phyloP scores from a whole-genome alignment of 1,140 invertebrate species.

The Leptopilina clavipes region DNA sequence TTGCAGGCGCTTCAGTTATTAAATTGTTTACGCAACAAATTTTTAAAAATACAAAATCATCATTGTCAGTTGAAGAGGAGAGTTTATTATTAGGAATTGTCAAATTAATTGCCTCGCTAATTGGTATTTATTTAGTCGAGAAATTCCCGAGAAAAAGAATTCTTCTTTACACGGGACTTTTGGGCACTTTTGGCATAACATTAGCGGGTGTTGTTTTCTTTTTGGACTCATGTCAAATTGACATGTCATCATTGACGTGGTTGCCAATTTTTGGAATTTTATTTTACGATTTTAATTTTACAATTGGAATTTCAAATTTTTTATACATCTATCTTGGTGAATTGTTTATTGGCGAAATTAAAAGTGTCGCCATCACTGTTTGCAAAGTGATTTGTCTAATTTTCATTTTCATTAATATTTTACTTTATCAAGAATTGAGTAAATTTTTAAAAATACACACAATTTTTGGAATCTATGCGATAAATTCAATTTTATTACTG shows the following conservation, averaged over 20 bases:
- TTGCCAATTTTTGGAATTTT: conserved; percentile 6
- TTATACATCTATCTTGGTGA: neutral
- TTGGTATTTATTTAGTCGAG: neutral
- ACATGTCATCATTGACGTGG: neutral
- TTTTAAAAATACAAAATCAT: neutral
- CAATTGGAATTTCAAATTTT: conserved; percentile 4
- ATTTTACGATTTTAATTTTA: neutral
- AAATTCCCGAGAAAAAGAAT: neutral
- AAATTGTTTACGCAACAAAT: neutral
- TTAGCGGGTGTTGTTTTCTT: neutral
- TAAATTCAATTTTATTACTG: neutral
- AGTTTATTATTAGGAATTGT: neutral
- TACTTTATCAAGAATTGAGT: neutral
- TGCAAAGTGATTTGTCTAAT: neutral
- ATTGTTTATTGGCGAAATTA: neutral
- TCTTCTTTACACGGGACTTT: neutral
- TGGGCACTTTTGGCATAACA: neutral
- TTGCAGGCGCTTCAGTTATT: neutral
- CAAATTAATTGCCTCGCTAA: neutral
- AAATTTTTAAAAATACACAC: neutral
- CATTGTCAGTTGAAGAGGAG: neutral
- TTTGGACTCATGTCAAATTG: neutral
- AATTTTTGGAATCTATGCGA: neutral
- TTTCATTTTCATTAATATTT: neutral
- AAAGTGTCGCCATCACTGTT: neutral